Conservation (phyloP, 2,888 invertebrate genomes). For the Biston betularia region DNA sequence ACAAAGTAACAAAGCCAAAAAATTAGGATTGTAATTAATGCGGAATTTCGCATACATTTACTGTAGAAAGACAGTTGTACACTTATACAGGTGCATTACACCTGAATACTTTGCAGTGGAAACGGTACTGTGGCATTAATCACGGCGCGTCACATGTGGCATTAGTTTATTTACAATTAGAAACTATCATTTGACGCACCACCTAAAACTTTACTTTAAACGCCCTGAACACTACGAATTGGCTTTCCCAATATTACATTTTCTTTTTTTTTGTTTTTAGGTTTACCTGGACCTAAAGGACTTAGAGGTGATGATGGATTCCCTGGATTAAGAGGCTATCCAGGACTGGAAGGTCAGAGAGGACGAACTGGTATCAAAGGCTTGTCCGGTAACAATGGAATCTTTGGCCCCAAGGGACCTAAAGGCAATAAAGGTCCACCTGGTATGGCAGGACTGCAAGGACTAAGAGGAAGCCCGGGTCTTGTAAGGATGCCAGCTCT, state of each 20-base stretch:
- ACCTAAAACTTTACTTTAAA: too few species aligned
- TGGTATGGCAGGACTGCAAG: slow-evolving; percentile 81
- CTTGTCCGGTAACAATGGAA: slow-evolving; percentile 72
- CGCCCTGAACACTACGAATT: background rate
- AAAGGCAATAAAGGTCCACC: slow-evolving; percentile 74
- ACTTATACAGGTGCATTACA: too few species aligned
- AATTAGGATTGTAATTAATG: too few species aligned
- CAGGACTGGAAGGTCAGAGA: slow-evolving; percentile 65
- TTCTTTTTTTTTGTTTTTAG: slow-evolving; percentile 49
- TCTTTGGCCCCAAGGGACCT: slow-evolving; percentile 79
- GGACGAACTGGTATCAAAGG: slow-evolving; percentile 67
- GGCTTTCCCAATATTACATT: background rate
- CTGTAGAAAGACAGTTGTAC: too few species aligned
- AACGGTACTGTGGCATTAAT: too few species aligned
- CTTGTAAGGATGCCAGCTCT: slow-evolving; percentile 55
- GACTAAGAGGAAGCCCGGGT: slow-evolving; percentile 85
- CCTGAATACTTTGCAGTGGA: too few species aligned
- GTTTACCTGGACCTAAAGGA: slow-evolving; percentile 69
- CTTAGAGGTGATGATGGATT: slow-evolving; percentile 69
- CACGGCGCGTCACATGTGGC: too few species aligned
- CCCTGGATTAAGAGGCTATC: slow-evolving; percentile 64
- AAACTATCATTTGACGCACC: too few species aligned
- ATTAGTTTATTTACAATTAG: too few species aligned
- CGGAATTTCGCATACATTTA: too few species aligned
- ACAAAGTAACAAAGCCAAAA: too few species aligned